Evolutionary conservation across 2,888 invertebrate species (phyloP).

Genomic region (Ectropis crepuscularia): DNA sequence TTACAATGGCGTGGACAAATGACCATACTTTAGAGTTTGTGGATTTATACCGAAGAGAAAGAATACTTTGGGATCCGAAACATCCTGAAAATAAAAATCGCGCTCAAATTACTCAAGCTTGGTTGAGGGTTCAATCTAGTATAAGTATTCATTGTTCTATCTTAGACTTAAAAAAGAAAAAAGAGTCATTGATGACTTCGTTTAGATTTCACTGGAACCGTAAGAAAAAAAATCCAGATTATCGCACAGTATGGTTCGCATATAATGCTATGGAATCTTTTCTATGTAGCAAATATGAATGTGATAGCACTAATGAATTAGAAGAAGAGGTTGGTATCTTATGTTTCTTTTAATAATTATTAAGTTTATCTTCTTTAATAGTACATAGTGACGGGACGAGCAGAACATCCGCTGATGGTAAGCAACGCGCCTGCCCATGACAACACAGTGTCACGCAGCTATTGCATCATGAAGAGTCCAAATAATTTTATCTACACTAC

Average conservation of each 20-base stretch:
- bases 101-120: constrained; percentile 66
- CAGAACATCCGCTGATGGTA: too few relatives aligned
- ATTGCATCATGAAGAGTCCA: too few relatives aligned
- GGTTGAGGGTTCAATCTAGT: constrained; percentile 69
- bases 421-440: too few relatives aligned
- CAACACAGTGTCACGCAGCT: too few relatives aligned
- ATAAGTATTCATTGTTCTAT: constrained; percentile 63
- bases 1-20: constrained; percentile 69
- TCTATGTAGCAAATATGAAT: constrained; percentile 72
- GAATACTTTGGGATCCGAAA: constrained; percentile 73
- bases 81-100: constrained; percentile 69
- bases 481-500: too few relatives aligned
- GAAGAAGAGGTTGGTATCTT: constrained; percentile 62
- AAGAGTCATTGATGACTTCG: constrained; percentile 77
- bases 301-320: constrained; percentile 63
- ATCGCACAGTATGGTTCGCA: constrained; percentile 74
- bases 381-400: background rate
- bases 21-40: constrained; percentile 71
- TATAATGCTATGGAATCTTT: constrained; percentile 75
- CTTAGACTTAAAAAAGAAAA: constrained; percentile 73
- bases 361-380: background rate
- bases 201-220: constrained; percentile 68
- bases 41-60: constrained; percentile 69
- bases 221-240: constrained; percentile 55
- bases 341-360: background rate